Conservation (phyloP, 2,113 vertebrate species). For the Lycocorax pyrrhopterus region DNA sequence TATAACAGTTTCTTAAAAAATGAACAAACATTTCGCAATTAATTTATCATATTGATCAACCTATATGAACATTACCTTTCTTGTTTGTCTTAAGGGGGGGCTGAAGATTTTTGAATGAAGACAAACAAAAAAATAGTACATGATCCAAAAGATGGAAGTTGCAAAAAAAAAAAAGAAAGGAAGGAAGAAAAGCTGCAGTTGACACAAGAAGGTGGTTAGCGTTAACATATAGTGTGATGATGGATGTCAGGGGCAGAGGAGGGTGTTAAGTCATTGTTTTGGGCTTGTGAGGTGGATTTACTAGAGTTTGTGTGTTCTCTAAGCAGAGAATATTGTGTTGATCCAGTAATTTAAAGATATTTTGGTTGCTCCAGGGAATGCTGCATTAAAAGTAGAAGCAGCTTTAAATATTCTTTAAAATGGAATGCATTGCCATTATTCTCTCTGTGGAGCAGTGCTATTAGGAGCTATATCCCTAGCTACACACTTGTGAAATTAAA, state of each 20-base stretch:
- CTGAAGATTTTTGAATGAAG: neutral
- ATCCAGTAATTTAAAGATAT: neutral
- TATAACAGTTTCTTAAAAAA: neutral
- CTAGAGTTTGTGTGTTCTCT: neutral
- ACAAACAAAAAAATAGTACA: neutral
- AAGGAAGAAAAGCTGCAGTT: neutral
- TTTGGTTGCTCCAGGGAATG: neutral
- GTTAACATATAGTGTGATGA: neutral
- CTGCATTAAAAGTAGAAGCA: neutral
- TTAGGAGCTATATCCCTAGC: neutral
- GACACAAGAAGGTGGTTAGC: neutral
- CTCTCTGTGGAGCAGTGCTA: neutral
- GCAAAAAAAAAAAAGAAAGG: neutral
- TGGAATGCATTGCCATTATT: neutral
- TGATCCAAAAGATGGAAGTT: neutral
- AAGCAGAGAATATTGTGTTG: neutral
- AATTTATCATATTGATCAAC: neutral
- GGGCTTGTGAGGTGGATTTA: neutral
- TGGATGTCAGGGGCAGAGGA: neutral
- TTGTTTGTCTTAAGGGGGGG: neutral
- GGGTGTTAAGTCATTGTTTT: conserved; percentile 3
- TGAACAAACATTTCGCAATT: neutral
- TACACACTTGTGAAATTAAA: neutral
- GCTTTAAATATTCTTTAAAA: neutral
- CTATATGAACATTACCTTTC: neutral